These are phyloP conservation scores for Mixornis gularis DNA, from an alignment of 2,113 vertebrate genomes.

Conservation along the genomic window DNA sequence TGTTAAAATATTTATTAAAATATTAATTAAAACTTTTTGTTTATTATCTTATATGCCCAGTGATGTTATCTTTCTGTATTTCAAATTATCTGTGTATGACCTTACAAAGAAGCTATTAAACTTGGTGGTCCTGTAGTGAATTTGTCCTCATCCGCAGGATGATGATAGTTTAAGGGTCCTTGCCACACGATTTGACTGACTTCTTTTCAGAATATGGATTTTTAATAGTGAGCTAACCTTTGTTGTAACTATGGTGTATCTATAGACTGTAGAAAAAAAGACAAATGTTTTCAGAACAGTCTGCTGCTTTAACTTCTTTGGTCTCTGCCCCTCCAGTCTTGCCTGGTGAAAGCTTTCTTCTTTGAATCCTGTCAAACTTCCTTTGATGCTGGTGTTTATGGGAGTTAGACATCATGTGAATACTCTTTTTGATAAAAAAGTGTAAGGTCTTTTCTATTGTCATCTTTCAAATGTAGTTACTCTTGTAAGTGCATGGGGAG, in stretches of 20 bases:
- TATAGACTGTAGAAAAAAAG: neutral
- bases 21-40: neutral
- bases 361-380: neutral
- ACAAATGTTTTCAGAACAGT: neutral
- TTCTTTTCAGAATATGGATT: neutral
- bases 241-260: neutral
- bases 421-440: neutral
- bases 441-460: neutral
- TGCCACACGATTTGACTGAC: neutral
- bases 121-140: neutral
- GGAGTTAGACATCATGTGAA: neutral
- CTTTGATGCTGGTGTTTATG: neutral
- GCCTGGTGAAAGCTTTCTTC: neutral
- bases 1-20: neutral
- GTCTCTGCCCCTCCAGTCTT: neutral
- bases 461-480: neutral
- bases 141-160: neutral
- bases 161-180: neutral
- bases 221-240: neutral
- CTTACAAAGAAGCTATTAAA: neutral
- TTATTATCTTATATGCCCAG: neutral
- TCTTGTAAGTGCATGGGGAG: neutral
- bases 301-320: neutral
- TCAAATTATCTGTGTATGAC: neutral
- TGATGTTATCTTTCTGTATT: neutral